Evolutionary conservation across 2,113 vertebrate genomes (phyloP).

Genomic region (Cynocephalus volans): DNA sequence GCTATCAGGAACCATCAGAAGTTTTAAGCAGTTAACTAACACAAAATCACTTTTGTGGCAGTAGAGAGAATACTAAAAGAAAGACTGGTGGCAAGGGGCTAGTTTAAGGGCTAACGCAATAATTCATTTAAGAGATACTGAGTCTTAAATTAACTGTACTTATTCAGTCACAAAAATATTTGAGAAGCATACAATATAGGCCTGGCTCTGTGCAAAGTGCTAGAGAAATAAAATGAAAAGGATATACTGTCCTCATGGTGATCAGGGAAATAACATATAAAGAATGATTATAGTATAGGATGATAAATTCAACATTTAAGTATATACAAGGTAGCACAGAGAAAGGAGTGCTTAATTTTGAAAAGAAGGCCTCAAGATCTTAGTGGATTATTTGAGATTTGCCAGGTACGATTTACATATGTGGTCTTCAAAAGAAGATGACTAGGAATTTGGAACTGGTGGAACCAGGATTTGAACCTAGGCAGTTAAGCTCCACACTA

Average conservation of each 20-base stretch:
- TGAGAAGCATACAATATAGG: constrained; percentile 39
- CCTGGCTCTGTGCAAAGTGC: not conserved
- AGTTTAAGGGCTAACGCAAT: constrained; percentile 10
- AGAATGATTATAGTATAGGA: not conserved
- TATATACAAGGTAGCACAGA: not conserved
- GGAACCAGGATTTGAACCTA: not conserved
- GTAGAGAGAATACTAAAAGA: constrained; percentile 7
- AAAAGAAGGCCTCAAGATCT: not conserved
- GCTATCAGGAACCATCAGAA: not conserved
- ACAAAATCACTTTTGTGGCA: constrained; percentile 59
- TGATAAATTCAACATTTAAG: constrained; percentile 18
- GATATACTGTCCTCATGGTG: not conserved
- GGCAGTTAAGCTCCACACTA: not conserved
- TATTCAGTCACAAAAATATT: constrained; percentile 36
- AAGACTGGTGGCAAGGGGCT: not conserved
- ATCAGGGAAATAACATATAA: constrained; percentile 19
- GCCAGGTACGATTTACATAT: not conserved
- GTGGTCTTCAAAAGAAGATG: constrained; percentile 13
- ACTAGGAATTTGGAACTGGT: not conserved
- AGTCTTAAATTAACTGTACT: constrained; percentile 28
- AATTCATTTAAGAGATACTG: not conserved
- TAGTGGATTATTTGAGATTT: not conserved
- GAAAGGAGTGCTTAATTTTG: constrained; percentile 3
- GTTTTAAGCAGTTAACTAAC: constrained; percentile 8
- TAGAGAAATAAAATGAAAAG: constrained; percentile 47